Evolutionary conservation across 2,888 invertebrate genomes (phyloP).

Genomic region (Nomada ferruginata): DNA sequence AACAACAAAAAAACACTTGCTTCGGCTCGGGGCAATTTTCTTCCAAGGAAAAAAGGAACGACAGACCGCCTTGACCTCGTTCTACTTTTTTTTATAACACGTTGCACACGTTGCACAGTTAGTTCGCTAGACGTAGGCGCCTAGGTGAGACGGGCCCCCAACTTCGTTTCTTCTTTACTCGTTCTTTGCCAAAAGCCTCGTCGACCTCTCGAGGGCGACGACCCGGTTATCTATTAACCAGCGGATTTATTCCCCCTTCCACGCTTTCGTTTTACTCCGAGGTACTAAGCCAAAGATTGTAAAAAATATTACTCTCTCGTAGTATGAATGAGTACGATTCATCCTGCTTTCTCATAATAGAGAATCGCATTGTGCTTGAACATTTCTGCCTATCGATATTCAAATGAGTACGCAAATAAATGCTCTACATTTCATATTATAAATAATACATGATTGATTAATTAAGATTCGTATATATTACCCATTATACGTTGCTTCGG

Average conservation of each 20-base stretch:
- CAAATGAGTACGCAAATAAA: background rate
- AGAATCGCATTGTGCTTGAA: background rate
- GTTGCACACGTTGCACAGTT: constrained; percentile 54
- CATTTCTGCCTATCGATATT: background rate
- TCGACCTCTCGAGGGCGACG: constrained; percentile 55
- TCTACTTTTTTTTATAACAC: constrained; percentile 65
- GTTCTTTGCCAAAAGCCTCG: constrained; percentile 55
- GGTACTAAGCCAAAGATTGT: constrained; percentile 3
- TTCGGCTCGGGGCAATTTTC: constrained; percentile 53
- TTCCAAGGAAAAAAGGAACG: constrained; percentile 50
- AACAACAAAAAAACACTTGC: background rate
- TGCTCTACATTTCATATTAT: background rate
- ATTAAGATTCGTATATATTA: too few species aligned
- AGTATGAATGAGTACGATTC: constrained; percentile 12
- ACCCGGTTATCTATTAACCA: constrained; percentile 66
- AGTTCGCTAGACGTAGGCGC: constrained; percentile 46
- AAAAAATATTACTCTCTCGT: constrained; percentile 19
- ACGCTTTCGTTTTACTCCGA: constrained; percentile 27
- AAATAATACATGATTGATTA: background rate
- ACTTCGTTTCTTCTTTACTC: constrained; percentile 42
- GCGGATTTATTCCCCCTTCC: constrained; percentile 52
- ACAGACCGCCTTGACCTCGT: constrained; percentile 65
- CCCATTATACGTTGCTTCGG: too few species aligned
- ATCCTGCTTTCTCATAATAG: background rate
- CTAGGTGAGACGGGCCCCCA: constrained; percentile 31